Conservation (phyloP, 2,797 vertebrate genomes). For the Potorous gilbertii region DNA sequence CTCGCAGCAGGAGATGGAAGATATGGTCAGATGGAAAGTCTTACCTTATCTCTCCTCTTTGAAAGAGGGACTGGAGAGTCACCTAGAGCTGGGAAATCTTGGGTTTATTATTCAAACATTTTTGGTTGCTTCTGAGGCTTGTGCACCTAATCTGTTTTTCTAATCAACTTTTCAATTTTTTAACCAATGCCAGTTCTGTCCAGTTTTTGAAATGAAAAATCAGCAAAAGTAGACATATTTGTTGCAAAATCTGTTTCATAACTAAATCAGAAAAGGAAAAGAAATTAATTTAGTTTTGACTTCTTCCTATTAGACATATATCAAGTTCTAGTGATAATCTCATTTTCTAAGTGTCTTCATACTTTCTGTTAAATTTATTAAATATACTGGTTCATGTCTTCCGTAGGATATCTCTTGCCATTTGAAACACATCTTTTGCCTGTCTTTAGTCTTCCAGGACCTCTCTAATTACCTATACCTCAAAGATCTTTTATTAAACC, state of each 20-base stretch:
- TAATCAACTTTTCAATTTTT: not conserved
- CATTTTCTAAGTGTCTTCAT: not conserved
- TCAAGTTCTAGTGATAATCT: not conserved
- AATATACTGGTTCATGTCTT: not conserved
- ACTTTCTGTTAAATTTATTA: not conserved
- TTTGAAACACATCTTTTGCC: not conserved
- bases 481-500: not conserved
- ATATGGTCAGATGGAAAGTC: not conserved
- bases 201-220: not conserved
- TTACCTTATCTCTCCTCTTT: too few relatives aligned
- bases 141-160: not conserved
- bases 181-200: not conserved
- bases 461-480: not conserved
- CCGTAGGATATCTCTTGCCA: not conserved
- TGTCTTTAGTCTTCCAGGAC: not conserved
- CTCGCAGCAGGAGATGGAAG: not conserved
- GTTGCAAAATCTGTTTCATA: not conserved
- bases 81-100: not conserved
- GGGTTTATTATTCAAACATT: not conserved
- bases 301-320: not conserved
- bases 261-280: not conserved
- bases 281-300: not conserved
- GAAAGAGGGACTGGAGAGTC: not conserved
- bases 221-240: not conserved
- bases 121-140: not conserved